Evolutionary conservation across 2,797 vertebrate genomes (phyloP), one percentile per base, ranked within the genome.

Genomic region (Poecilia gillii): DNA sequence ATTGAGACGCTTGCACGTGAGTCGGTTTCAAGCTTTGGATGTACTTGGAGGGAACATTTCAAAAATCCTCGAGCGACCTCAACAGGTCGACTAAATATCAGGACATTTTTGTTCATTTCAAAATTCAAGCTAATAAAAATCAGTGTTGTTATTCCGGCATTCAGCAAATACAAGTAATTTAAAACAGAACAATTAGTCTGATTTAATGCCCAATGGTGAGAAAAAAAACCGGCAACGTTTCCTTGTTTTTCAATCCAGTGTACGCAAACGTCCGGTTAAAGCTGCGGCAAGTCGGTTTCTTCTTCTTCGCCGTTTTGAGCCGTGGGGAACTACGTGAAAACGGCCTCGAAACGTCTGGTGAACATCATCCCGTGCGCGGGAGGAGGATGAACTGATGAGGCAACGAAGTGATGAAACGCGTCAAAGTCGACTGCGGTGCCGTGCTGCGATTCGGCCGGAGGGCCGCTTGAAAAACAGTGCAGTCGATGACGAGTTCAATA

Each of bases 401-500:
- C 92, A 91, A 91, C 93, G 84, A 81, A 92, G 92, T 89, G 90
- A 92, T 88, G 78, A 77, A 79, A 89, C 41, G 80, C 82, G 72
- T 86, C 23, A 36, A 83, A 80, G 83, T 83, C 77, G 53, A 77
- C 84, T 72, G 84, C 89, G 76, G 89, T 78, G 91, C 82, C 74
- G 57, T 71, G 74, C 80, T 20, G 83, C 79, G 81, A 83, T 75
- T 84, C 73, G 62, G 62, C 76, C 75, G 43, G 55, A 83, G 88
- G 87, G 86, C 88, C 59, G 81, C 90, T 83, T 77, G 73, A 70
- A 77, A 84, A 91, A 91, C 94, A 90, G 91, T 89, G 92, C 94
- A 90, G 93, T 90, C 77, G 72, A 93, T 83, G 88, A 92, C 82
- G 28, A 88, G 86, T 90, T 90, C 88, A 93, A 93, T 90, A 90